Conservation (phyloP, 35 echinoderm and acorn worm species). For the Heliocidaris tuberculata region DNA sequence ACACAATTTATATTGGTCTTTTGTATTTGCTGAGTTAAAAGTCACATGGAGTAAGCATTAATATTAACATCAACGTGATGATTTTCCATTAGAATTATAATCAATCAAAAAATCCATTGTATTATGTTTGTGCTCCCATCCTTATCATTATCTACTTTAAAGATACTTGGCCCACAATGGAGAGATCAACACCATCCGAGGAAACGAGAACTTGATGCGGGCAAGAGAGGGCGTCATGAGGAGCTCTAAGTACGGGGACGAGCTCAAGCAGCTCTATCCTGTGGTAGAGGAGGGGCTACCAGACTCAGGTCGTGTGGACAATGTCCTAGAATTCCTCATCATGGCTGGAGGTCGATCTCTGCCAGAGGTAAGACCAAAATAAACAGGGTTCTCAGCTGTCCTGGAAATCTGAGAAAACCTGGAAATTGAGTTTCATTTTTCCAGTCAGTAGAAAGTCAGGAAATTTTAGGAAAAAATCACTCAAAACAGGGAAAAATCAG, state of each 20-base stretch:
- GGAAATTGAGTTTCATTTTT: too few species aligned
- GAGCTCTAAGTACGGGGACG: slow-evolving; percentile 79
- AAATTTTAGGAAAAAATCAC: too few species aligned
- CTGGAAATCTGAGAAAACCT: background rate
- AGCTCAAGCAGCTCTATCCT: slow-evolving; percentile 86
- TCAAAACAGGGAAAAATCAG: too few species aligned
- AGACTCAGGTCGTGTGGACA: slow-evolving; percentile 88
- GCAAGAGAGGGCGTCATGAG: slow-evolving; percentile 93
- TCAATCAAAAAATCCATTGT: too few species aligned
- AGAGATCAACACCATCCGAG: slow-evolving; percentile 94
- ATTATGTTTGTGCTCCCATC: too few species aligned
- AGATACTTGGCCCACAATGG: slow-evolving; percentile 98
- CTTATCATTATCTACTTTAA: background rate
- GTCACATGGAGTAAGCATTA: too few species aligned
- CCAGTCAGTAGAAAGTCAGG: too few species aligned
- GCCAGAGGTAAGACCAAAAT: slow-evolving; percentile 75
- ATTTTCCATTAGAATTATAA: too few species aligned
- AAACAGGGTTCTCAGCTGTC: background rate
- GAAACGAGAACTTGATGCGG: slow-evolving; percentile 93
- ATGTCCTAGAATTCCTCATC: slow-evolving; percentile 95
- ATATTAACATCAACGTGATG: too few species aligned
- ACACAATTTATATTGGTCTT: too few species aligned
- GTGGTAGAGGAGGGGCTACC: slow-evolving; percentile 89
- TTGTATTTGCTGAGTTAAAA: too few species aligned
- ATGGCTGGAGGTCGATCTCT: slow-evolving; percentile 93